Evolutionary conservation across 2,888 invertebrate species (phyloP).

Genomic region (Prosopocoilus inquinatus): DNA sequence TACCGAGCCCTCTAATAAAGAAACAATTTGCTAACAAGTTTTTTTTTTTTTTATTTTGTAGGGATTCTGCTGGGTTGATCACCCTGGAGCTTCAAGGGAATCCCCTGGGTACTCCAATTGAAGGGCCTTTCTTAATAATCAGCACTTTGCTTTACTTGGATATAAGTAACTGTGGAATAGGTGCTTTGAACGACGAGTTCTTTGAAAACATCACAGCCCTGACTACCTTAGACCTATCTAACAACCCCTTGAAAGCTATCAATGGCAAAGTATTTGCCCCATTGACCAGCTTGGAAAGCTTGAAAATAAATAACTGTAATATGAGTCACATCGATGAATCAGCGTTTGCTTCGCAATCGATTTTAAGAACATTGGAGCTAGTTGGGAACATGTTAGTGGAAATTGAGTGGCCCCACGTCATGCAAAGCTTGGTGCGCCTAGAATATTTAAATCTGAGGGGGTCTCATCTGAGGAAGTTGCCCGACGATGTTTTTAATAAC

Average conservation of each 20-base stretch:
- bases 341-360: constrained; percentile 58
- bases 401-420: constrained; percentile 61
- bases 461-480: constrained; percentile 60
- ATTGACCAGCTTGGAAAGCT: constrained; percentile 62
- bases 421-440: constrained; percentile 60
- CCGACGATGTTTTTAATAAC: constrained; percentile 64
- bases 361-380: constrained; percentile 64
- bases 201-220: constrained; percentile 66
- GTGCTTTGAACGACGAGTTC: constrained; percentile 60
- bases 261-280: constrained; percentile 62
- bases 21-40: constrained; percentile 10
- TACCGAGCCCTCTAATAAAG: neutral
- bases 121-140: constrained; percentile 65
- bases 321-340: constrained; percentile 58
- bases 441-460: constrained; percentile 65
- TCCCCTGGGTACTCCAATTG: constrained; percentile 59
- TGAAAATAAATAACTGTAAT: constrained; percentile 66
- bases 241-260: constrained; percentile 62
- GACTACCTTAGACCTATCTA: constrained; percentile 67
- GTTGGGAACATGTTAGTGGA: constrained; percentile 58
- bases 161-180: constrained; percentile 63
- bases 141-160: constrained; percentile 67
- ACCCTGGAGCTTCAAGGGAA: constrained; percentile 70
- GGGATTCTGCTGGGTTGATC: constrained; percentile 67
- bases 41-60: constrained; percentile 42